Evolutionary conservation across 2,113 vertebrate species (phyloP), one percentile per base, ranked within the genome.

Genomic region (Peromyscus leucopus): DNA sequence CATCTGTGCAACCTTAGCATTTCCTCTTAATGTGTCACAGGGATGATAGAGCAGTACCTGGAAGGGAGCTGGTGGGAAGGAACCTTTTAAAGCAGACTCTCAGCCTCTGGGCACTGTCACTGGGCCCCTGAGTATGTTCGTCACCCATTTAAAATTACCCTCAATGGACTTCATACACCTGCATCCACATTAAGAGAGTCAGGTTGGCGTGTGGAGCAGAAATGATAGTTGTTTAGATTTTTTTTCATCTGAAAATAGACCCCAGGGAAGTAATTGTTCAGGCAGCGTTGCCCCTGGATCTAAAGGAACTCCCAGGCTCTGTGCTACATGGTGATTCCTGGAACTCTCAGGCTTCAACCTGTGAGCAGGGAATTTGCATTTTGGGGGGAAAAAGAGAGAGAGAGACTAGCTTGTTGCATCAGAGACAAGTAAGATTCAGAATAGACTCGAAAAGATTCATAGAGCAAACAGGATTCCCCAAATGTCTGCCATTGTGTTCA

Each of bases 51-150:
- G 75, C 61, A n/a, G 91, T 46, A 72, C 46, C 42, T 96, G 80
- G 65, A 94, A 96, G 59, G 80, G 48, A 90, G 91, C 21, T 42
- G 88, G 67, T 69, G 93, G 91, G 93, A 48, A 83, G 15, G 22
- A 87, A 22, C 28, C 26, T 93, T 95, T 97, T 93, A 96, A 93
- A 95, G 95, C 94, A 89, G 93, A 89, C 65, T 71, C 59, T 39
- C 55, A 91, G 82, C 15, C 24, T 16, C 80, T 71, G 74, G 90
- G 94, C 59, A 36, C 59, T 72, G 63, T 67, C 46, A 9, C 19
- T 0, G 2, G 28, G 71, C 7, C 51, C 19, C 22, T 88, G 83
- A 90, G 94, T 93, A 87, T 69, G 95, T 93, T 61, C 69, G 91
- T 94, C 93, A 83, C 83, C 67, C 28, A 42, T 61, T 96, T 83